These are phyloP conservation scores for Manis pentadactyla DNA, from an alignment of 2,797 vertebrate species.

Conservation along the genomic window DNA sequence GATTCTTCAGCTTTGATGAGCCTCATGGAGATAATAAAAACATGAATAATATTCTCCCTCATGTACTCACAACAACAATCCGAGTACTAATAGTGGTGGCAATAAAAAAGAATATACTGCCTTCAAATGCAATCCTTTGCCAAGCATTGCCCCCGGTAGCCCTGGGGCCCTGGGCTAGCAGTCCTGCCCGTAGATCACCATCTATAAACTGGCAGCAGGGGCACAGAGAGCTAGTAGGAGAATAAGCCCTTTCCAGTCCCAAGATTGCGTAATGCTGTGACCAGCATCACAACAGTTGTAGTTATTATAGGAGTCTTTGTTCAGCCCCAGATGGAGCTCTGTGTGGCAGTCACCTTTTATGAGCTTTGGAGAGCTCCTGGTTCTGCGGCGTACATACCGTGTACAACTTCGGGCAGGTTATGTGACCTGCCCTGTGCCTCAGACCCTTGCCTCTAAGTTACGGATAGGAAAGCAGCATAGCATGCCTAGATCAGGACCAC, in stretches of 20 bases:
- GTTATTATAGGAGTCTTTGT: not conserved
- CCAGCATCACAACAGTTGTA: not conserved
- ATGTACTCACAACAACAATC: conserved; percentile 24
- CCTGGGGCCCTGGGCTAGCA: not conserved
- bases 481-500: not conserved
- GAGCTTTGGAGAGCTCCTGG: not conserved
- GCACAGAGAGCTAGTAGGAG: not conserved
- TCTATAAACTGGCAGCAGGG: not conserved
- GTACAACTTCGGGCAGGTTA: not conserved
- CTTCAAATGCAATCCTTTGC: not conserved
- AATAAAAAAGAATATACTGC: conserved; percentile 53
- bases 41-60: conserved; percentile 53
- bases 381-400: accelerated
- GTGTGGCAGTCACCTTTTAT: accelerated
- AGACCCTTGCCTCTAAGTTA: not conserved
- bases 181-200: not conserved
- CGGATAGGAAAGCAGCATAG: not conserved
- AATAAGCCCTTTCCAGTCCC: not conserved
- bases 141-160: not conserved
- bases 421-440: not conserved
- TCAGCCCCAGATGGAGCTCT: not conserved
- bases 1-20: conserved; percentile 67
- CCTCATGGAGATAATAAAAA: conserved; percentile 75
- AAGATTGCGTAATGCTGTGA: not conserved
- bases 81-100: conserved; percentile 29